Evolutionary conservation across 1,140 invertebrate genomes (phyloP).

Genomic region (Trichonephila clavata): DNA sequence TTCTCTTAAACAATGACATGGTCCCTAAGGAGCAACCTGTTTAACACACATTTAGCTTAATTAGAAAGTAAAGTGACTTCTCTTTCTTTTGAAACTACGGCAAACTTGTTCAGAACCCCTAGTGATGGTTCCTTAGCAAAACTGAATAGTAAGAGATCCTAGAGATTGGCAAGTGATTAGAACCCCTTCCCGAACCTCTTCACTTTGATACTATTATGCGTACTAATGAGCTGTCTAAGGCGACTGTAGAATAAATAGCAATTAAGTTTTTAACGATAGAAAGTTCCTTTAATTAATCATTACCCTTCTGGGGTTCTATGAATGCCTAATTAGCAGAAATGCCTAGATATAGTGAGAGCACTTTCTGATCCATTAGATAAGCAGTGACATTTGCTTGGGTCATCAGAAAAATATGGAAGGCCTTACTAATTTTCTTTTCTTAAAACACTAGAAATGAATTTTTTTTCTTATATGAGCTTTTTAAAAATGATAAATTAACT

Average conservation of each 20-base stretch:
- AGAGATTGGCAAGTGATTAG: slow-evolving; percentile 64
- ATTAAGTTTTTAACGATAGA: slow-evolving; percentile 67
- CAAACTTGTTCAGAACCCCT: slow-evolving; percentile 26
- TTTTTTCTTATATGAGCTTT: not conserved
- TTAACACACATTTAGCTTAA: slow-evolving; percentile 66
- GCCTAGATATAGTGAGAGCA: not conserved
- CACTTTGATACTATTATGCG: slow-evolving; percentile 48
- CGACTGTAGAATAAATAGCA: slow-evolving; percentile 66
- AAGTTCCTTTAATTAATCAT: slow-evolving; percentile 67
- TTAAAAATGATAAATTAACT: slow-evolving; percentile 51
- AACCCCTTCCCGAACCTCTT: slow-evolving; percentile 39
- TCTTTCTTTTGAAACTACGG: slow-evolving; percentile 29
- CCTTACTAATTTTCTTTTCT: slow-evolving; percentile 27
- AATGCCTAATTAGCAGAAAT: slow-evolving; percentile 64
- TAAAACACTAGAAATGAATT: slow-evolving; percentile 7
- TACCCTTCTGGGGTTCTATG: slow-evolving; percentile 64
- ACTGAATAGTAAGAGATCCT: slow-evolving; percentile 64
- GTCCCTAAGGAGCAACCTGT: slow-evolving; percentile 59
- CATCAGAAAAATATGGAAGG: slow-evolving; percentile 50
- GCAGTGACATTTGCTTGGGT: slow-evolving; percentile 46
- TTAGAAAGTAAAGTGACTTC: slow-evolving; percentile 61
- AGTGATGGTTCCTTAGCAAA: slow-evolving; percentile 46
- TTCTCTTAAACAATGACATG: slow-evolving; percentile 1
- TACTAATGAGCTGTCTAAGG: slow-evolving; percentile 67
- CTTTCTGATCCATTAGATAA: slow-evolving; percentile 66